phyloP scores from a whole-genome alignment of 2,797 vertebrate genomes.

The Helostoma temminkii region DNA sequence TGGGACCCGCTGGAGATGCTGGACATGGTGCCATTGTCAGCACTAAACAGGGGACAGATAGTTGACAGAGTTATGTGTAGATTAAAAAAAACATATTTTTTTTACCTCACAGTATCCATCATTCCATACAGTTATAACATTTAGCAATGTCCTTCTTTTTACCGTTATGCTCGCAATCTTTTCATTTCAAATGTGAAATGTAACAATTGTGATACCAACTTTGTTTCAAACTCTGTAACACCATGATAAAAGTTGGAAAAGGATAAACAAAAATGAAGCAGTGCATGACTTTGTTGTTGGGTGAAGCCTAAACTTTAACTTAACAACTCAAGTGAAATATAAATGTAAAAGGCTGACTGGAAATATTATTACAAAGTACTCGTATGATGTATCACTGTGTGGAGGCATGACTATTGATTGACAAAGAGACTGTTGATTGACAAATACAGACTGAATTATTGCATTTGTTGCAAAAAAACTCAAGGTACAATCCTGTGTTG shows the following conservation, averaged over 20 bases:
- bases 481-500: background rate
- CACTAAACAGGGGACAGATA: slow-evolving; percentile 69
- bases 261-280: background rate
- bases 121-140: background rate
- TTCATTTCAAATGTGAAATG: slow-evolving; percentile 1
- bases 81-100: background rate
- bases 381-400: background rate
- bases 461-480: background rate
- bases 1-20: slow-evolving; percentile 77
- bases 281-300: background rate
- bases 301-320: too few species aligned
- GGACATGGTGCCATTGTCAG: slow-evolving; percentile 80
- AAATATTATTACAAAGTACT: background rate
- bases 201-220: background rate
- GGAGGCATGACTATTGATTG: background rate
- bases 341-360: background rate
- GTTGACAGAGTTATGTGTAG: slow-evolving; percentile 46
- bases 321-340: background rate
- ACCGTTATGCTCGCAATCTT: accelerated
- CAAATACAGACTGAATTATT: too few species aligned
- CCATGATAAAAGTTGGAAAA: background rate
- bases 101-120: slow-evolving; percentile 1
- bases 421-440: background rate
- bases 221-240: background rate
- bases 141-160: background rate